A percentile compares a stretch with the other conserved stretches of the same genome.
Evolutionary conservation across 2,888 invertebrate species (phyloP).

Genomic region (Macrosiphum euphorbiae): DNA sequence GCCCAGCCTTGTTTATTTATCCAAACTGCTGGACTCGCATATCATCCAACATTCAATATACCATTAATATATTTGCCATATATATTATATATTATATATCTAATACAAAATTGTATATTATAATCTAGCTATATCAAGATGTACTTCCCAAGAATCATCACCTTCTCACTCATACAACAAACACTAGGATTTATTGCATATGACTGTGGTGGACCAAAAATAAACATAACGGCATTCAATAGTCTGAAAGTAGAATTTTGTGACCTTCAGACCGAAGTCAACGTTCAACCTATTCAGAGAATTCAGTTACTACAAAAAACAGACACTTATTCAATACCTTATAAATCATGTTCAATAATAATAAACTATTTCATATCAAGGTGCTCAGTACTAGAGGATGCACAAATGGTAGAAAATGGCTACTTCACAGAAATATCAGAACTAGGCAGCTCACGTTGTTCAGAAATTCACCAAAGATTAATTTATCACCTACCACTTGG

Average conservation of each 20-base stretch:
- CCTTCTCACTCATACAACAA: too few relatives aligned
- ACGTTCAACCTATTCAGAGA: background rate
- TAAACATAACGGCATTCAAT: slow-evolving; percentile 7
- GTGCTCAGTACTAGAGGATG: background rate
- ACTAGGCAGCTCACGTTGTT: background rate
- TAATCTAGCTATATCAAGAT: too few relatives aligned
- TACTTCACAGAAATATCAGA: background rate
- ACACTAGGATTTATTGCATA: background rate
- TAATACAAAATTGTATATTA: too few relatives aligned
- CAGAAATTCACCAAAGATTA: background rate
- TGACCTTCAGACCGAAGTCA: background rate
- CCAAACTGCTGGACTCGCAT: too few relatives aligned
- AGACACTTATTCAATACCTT: too few relatives aligned
- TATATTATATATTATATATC: too few relatives aligned
- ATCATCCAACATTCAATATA: too few relatives aligned
- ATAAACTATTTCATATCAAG: too few relatives aligned
- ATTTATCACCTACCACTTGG: background rate
- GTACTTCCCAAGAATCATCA: too few relatives aligned
- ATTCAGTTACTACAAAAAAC: background rate
- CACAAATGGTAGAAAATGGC: background rate
- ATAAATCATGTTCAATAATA: too few relatives aligned
- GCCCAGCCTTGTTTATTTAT: too few relatives aligned
- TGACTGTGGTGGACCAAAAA: background rate
- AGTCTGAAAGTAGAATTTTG: background rate
- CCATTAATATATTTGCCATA: too few relatives aligned